Evolutionary conservation across 2,888 invertebrate genomes (phyloP).

Genomic region (Lacanobia wlatinum): DNA sequence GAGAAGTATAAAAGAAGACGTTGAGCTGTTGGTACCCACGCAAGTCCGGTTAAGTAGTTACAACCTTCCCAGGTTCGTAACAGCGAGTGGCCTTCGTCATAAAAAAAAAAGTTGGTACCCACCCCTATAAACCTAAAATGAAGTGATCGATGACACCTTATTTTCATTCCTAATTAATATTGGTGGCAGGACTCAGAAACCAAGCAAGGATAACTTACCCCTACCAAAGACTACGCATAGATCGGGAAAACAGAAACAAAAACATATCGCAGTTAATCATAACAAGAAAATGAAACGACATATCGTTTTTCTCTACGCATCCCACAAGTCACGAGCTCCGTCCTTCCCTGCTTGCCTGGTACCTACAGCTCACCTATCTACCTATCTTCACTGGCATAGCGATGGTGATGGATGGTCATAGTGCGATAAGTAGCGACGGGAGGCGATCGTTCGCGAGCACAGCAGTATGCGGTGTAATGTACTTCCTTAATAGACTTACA

Average conservation of each 20-base stretch:
- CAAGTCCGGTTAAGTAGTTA: no score
- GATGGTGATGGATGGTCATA: slow-evolving; percentile 53
- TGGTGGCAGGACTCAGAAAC: neutral
- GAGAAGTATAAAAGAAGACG: no score
- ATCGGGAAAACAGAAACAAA: slow-evolving; percentile 3
- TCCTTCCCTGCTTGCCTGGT: neutral
- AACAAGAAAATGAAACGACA: neutral
- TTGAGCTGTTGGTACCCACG: no score
- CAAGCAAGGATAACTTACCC: neutral
- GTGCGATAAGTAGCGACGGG: slow-evolving; percentile 57
- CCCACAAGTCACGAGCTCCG: neutral
- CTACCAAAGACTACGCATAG: no score
- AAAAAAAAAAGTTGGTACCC: no score
- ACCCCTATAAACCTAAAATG: no score
- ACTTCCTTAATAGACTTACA: slow-evolving; percentile 46
- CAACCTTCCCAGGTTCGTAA: no score
- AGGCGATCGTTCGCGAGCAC: slow-evolving; percentile 55
- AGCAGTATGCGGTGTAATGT: slow-evolving; percentile 40
- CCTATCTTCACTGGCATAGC: slow-evolving; percentile 9
- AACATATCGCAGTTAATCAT: neutral
- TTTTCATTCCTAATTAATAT: neutral
- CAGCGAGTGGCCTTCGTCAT: no score
- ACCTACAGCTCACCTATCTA: neutral
- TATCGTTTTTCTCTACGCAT: neutral
- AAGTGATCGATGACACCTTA: neutral